These are phyloP conservation scores for Camarhynchus parvulus DNA, from an alignment of 2,113 vertebrate species.

Conservation along the genomic window DNA sequence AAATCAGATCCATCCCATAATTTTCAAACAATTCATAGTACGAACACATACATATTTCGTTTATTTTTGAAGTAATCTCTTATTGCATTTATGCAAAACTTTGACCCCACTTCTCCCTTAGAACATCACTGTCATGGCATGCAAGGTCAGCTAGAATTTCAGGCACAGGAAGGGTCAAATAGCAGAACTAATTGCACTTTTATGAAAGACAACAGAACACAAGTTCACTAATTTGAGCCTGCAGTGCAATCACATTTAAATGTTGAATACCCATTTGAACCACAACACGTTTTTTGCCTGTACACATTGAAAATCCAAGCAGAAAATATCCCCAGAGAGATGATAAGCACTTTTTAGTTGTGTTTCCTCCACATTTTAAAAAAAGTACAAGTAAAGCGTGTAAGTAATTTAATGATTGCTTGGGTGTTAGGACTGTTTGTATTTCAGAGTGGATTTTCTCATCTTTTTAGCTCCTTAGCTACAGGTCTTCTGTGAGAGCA, in stretches of 20 bases:
- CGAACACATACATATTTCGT: neutral
- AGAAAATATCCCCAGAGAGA: neutral
- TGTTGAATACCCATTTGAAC: neutral
- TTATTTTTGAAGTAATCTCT: neutral
- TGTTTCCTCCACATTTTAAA: neutral
- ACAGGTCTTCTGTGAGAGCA: neutral
- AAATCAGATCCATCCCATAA: neutral
- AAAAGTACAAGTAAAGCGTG: neutral
- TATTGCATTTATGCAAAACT: neutral
- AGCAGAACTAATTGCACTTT: slow-evolving; percentile 26
- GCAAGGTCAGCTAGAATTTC: slow-evolving; percentile 36
- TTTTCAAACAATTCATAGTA: neutral
- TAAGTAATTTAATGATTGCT: neutral
- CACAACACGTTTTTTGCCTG: neutral
- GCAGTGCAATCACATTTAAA: neutral
- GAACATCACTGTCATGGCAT: neutral
- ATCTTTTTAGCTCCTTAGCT: neutral
- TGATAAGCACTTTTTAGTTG: neutral
- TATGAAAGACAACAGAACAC: slow-evolving; percentile 5
- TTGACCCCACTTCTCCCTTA: neutral
- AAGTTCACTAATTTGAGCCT: neutral
- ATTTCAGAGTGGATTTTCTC: neutral
- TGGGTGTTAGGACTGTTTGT: neutral
- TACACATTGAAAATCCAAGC: neutral
- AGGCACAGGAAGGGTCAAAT: slow-evolving; percentile 14